These are phyloP conservation scores for Orthosia gracilis DNA, from an alignment of 2,888 invertebrate genomes.

Conservation along the genomic window DNA sequence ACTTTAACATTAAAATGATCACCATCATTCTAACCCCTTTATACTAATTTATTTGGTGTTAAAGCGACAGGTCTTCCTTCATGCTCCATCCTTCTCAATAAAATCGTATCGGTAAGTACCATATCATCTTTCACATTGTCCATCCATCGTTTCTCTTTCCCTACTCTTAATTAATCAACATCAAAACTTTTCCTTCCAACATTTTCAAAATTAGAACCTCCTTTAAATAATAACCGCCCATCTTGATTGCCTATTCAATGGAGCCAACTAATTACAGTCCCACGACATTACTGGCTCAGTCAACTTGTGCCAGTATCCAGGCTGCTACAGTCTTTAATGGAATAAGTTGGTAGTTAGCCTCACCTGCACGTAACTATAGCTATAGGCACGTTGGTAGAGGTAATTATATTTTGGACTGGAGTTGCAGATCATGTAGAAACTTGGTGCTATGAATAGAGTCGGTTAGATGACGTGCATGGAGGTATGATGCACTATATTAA, in stretches of 20 bases:
- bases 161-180: too few relatives aligned
- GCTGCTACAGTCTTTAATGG: constrained; percentile 55
- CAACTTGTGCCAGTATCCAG: constrained; percentile 32
- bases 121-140: too few relatives aligned
- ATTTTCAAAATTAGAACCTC: background rate
- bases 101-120: too few relatives aligned
- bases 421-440: background rate
- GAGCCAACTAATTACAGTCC: constrained; percentile 42
- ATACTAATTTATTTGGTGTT: too few relatives aligned
- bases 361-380: constrained; percentile 27
- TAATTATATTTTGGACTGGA: constrained; percentile 45
- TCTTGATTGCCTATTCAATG: constrained; percentile 38
- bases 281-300: constrained; percentile 25
- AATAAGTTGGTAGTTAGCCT: constrained; percentile 58
- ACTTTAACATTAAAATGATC: background rate
- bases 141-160: background rate
- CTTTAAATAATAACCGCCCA: background rate
- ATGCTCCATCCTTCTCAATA: too few relatives aligned
- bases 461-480: too few relatives aligned
- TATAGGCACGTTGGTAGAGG: constrained; percentile 26
- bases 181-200: background rate
- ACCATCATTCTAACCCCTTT: too few relatives aligned
- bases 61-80: too few relatives aligned
- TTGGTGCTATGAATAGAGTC: constrained; percentile 3
- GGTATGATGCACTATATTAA: background rate